Conservation (phyloP, 2,888 invertebrate species). For the Caprella mutica region DNA sequence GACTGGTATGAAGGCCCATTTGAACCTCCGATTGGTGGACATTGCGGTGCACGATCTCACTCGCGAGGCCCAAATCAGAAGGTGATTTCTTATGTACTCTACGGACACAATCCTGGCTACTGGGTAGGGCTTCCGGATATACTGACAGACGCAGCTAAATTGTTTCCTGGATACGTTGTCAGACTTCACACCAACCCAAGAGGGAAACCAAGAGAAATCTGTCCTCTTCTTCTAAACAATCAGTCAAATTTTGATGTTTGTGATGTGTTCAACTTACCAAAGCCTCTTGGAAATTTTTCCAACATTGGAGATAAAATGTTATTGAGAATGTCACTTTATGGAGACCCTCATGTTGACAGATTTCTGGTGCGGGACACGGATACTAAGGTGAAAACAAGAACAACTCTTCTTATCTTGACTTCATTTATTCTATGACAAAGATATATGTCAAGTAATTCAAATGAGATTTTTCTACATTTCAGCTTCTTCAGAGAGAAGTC, state of each 20-base stretch:
- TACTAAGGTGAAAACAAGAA: constrained; percentile 10
- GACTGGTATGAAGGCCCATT: no score
- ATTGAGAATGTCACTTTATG: constrained; percentile 17
- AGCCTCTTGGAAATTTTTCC: constrained; percentile 16
- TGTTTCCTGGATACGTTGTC: constrained; percentile 31
- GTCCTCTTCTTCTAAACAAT: constrained; percentile 11
- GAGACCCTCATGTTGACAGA: constrained; percentile 18
- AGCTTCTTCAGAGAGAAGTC: no score
- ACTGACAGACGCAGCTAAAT: neutral
- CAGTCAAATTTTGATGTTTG: no score
- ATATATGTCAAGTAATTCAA: no score
- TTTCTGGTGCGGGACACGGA: constrained; percentile 29
- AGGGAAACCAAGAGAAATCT: neutral
- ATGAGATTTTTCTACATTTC: no score
- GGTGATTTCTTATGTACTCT: constrained; percentile 33
- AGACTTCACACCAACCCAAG: constrained; percentile 31
- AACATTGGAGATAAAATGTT: constrained; percentile 17
- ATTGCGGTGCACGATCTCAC: neutral
- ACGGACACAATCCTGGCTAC: constrained; percentile 16
- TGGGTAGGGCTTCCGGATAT: neutral
- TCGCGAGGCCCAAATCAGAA: constrained; percentile 26
- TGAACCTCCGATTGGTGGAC: no score
- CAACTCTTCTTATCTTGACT: no score
- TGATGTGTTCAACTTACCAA: constrained; percentile 4
- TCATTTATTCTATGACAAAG: no score